Evolutionary conservation across 2,113 vertebrate species (phyloP), one percentile per base, ranked within the genome.

Genomic region (Apodemus sylvaticus): DNA sequence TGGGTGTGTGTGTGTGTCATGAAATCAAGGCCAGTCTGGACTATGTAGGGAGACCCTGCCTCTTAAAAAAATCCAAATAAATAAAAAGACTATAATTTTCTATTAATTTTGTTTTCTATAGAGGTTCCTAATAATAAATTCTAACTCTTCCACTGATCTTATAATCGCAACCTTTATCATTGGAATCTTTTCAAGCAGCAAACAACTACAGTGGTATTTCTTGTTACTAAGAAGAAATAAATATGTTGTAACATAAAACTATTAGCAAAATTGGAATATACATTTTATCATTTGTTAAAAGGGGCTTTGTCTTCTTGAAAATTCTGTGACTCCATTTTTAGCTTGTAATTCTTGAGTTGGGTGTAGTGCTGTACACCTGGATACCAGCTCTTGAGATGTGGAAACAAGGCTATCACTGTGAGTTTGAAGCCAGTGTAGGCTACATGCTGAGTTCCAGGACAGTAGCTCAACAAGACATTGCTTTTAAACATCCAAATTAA

Each of bases 81-180:
- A 60, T 39, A 34, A 60, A 73, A 45, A 74, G n/a, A 14, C 20
- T 45, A 39, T 42, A 55, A 78, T 36, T 86, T 68, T 71, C n/a
- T 51, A 39, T 48, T 81, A 86, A 81, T 78, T 78, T 86, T 17
- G 2, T 60, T 48, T n/a, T 8, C 13, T 86, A 51, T 11, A 3
- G 58, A 74, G 6, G 71, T 87, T 60, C 76, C 79, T 55, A 87
- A 48, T 82, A 96, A 90, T 62, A 95, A 86, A 76, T 86, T 53
- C 36, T 86, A 51, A 86, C 14, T 48, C 94, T 83, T 42, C 16
- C 22, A 36, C 3, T 79, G 26, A 85, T 45, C 39, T 64, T 45
- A 62, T 62, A 62, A 68, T 36, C 14, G 16, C n/a, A 62, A 17
- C n/a, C 39, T 34, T 39, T 39, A 48, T 19, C 91, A 14, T 42